phyloP scores from a whole-genome alignment of 2,797 vertebrate genomes.

The Poeciliopsis gracilis region DNA sequence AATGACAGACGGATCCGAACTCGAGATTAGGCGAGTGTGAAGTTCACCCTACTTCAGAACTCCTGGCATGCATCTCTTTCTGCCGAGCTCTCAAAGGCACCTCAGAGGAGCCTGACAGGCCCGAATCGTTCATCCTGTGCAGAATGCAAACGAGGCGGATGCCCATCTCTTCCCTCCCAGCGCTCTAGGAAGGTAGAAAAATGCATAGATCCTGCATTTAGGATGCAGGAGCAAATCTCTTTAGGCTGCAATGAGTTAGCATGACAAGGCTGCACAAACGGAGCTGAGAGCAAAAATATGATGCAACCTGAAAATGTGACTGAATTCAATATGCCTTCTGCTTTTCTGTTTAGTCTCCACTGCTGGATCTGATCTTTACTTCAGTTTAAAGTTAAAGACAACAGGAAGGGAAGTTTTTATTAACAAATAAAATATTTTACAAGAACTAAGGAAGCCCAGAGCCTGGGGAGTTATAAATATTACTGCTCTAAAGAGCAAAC shows the following conservation, averaged over 20 bases:
- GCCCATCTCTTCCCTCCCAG: slow-evolving; percentile 52
- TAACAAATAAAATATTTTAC: background rate
- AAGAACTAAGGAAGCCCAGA: background rate
- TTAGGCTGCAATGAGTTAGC: slow-evolving; percentile 44
- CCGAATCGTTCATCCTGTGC: slow-evolving; percentile 58
- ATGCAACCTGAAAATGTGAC: slow-evolving; percentile 20
- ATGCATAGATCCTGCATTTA: slow-evolving; percentile 42
- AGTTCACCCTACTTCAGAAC: slow-evolving; percentile 75
- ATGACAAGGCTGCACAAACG: slow-evolving; percentile 43
- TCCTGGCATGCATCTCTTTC: slow-evolving; percentile 69
- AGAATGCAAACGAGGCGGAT: slow-evolving; percentile 75
- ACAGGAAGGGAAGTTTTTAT: background rate
- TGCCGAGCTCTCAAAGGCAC: slow-evolving; percentile 71
- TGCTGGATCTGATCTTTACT: background rate
- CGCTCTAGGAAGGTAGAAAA: slow-evolving; percentile 50
- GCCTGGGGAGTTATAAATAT: background rate
- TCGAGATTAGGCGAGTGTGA: slow-evolving; percentile 76
- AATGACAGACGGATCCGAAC: slow-evolving; percentile 69
- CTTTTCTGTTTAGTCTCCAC: background rate
- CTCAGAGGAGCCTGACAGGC: slow-evolving; percentile 73
- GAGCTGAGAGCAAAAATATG: slow-evolving; percentile 25
- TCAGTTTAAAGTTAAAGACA: background rate
- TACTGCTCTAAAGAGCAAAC: background rate
- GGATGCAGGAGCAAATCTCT: slow-evolving; percentile 45
- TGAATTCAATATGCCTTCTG: slow-evolving; percentile 17